Base-by-base conservation (phyloP, 2,797 vertebrate genomes). In the Gephyroberyx darwinii region DNA sequence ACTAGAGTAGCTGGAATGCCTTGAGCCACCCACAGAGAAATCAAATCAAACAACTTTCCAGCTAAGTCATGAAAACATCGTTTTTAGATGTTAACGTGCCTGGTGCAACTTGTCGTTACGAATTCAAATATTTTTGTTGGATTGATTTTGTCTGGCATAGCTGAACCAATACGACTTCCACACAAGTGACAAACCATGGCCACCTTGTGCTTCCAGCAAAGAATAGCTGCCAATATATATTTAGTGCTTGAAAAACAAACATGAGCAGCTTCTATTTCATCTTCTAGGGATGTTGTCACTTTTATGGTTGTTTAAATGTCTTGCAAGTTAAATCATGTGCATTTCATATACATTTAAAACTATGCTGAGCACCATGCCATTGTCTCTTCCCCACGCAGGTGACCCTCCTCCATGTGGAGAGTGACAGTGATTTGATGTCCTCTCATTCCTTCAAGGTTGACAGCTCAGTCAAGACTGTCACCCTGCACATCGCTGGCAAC, bases 381-480 rank as follows among this genome's bases (percentile, higher is more conserved):
- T 59, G 19, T 69, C n/a, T 64, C 5, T 7, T 7, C 71, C 33
- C 8, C 73, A 4, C 22, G 55, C 82, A 97, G 96, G 95, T 96
- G 80, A 95, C 93, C 5, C 93, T 96, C 37, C 89, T 95, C 26
- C 92, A 95, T 69, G 88, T 91, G 17, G 91, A 94, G 68, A 90
- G 80, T 13, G 72, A 90, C 68, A 57, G 64, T 30, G 74, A 82
- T 35, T 2, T 52, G 19, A 52, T 61, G 48, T 86, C 86, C 9
- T 65, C 54, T 2, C 86, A 92, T 76, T 82, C 74, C 17, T 96
- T 97, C 88, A 85, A 69, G n/a, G 92, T 96, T 50, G 96, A 96
- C 78, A 77, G 77, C 31, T 88, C 93, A 51, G 86, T 96, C 37
- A 89, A 68, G 70, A 89, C 81, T 1, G 85, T 96, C 64, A 93